phyloP scores from a whole-genome alignment of 1,140 invertebrate genomes.

The Drosophila santomea region DNA sequence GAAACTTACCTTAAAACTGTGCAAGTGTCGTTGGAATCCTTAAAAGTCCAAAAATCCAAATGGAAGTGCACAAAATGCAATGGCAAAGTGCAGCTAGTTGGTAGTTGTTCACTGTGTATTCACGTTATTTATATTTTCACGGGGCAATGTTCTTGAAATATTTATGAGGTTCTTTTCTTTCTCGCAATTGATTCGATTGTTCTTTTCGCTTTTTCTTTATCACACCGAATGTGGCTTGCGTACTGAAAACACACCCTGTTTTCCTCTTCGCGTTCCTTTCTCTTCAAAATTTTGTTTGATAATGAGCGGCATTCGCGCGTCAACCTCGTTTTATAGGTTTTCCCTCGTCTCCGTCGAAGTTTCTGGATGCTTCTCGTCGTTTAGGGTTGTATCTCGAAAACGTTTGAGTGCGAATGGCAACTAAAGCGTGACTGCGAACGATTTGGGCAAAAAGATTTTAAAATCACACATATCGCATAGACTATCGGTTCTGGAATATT shows the following conservation, averaged over 20 bases:
- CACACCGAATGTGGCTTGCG: slow-evolving; percentile 10
- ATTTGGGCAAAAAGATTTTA: too few relatives aligned
- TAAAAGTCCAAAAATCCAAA: slow-evolving; percentile 12
- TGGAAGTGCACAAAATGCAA: slow-evolving; percentile 4
- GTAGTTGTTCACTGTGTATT: background rate
- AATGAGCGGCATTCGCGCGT: slow-evolving; percentile 19
- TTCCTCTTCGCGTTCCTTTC: background rate
- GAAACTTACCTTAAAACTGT: slow-evolving; percentile 11
- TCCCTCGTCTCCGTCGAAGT: slow-evolving; percentile 47
- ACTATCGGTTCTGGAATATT: too few relatives aligned
- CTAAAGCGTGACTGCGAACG: too few relatives aligned
- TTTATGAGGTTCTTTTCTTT: slow-evolving; percentile 6
- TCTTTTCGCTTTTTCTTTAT: slow-evolving; percentile 17
- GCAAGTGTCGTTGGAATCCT: background rate
- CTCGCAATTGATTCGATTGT: slow-evolving; percentile 34
- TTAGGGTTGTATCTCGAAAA: slow-evolving; percentile 60
- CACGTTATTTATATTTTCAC: slow-evolving; percentile 6
- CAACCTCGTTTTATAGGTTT: slow-evolving; percentile 58
- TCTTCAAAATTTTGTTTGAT: slow-evolving; percentile 32
- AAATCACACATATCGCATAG: too few relatives aligned
- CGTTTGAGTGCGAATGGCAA: background rate
- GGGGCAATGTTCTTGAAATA: slow-evolving; percentile 14
- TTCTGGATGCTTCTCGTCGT: slow-evolving; percentile 65
- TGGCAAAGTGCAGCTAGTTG: slow-evolving; percentile 7
- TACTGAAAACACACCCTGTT: slow-evolving; percentile 28